Base-by-base conservation (phyloP, 2,888 invertebrate genomes). In the Blastobasis adustella region DNA sequence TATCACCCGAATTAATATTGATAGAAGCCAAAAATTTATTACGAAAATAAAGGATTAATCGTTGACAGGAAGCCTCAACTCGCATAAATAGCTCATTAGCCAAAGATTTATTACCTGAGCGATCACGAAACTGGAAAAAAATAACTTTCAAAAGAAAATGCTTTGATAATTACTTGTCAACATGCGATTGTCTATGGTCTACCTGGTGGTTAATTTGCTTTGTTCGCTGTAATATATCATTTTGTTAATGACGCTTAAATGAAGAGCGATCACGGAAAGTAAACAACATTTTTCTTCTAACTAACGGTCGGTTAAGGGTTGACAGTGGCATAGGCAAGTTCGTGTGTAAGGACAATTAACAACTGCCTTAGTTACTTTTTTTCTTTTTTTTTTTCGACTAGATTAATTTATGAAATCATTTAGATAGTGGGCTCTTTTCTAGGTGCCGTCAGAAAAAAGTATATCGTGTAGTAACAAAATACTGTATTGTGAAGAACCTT, bases 11-110 rank as follows among this genome's bases (percentile, higher is more conserved):
- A 63, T 69, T 66, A 64, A 71, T 76, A 76, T 74, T 73, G 23
- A 23, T 23, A 23, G 23, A 23, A 23, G 69, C 71, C 67, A 72
- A 67, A 73, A 72, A 66, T 67, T 71, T 69, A 70, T 73, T 71
- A 69, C 63, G 66, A 62, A 74, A 67, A 72, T 72, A 69, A 82
- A 80, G 82, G 79, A 84, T 85, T 85, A 84, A 83, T 84, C 75
- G 82, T 76, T 76, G 82, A 79, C 82, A 82, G 82, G 70, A 74
- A 77, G 76, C 69, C 69, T 68, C 60, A 56, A 66, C 61, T 75
- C 82, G 84, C 82, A 87, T 87, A 87, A 87, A 87, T 86, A 87
- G 79, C 88, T 88, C 88, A 85, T 88, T 87, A 88, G 73, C 55
- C 55, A 59, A 78, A 85, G 87, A 88, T 88, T 88, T 87, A 88